phyloP scores from a whole-genome alignment of 2,888 invertebrate genomes.

The Folsomia candida region DNA sequence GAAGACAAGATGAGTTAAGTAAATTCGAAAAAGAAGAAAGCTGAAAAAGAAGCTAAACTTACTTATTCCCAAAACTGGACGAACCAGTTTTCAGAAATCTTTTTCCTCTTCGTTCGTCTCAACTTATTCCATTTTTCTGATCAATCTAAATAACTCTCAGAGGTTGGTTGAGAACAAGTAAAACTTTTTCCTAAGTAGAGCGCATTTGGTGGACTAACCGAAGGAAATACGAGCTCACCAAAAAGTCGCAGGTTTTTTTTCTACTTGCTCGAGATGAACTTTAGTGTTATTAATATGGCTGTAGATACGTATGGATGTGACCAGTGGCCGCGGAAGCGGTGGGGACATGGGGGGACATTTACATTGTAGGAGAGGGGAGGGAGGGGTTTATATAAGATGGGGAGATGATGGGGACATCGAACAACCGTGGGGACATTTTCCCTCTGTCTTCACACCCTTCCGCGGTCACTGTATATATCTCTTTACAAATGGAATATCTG shows the following conservation, averaged over 20 bases:
- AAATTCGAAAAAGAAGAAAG: constrained; percentile 2
- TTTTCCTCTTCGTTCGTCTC: constrained; percentile 18
- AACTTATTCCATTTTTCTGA: constrained; percentile 45
- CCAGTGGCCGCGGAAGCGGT: too few relatives aligned
- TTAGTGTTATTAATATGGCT: neutral
- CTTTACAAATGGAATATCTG: too few relatives aligned
- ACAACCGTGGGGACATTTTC: too few relatives aligned
- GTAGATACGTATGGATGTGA: too few relatives aligned
- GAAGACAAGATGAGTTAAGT: constrained; percentile 8
- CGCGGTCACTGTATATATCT: too few relatives aligned
- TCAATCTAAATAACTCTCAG: constrained; percentile 47
- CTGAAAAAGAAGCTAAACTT: constrained; percentile 34
- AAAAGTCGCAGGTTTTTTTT: neutral
- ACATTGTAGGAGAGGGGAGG: too few relatives aligned
- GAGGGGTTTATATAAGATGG: too few relatives aligned
- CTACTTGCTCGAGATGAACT: neutral
- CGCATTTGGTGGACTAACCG: neutral
- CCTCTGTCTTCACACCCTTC: too few relatives aligned
- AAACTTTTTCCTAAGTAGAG: too few relatives aligned
- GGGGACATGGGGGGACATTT: too few relatives aligned
- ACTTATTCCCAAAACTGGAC: constrained; percentile 51
- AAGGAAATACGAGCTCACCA: neutral
- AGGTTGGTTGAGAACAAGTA: neutral
- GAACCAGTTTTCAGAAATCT: constrained; percentile 49
- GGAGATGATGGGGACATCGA: too few relatives aligned